phyloP scores from a whole-genome alignment of 2,888 invertebrate species.

The Campoplex nolae region DNA sequence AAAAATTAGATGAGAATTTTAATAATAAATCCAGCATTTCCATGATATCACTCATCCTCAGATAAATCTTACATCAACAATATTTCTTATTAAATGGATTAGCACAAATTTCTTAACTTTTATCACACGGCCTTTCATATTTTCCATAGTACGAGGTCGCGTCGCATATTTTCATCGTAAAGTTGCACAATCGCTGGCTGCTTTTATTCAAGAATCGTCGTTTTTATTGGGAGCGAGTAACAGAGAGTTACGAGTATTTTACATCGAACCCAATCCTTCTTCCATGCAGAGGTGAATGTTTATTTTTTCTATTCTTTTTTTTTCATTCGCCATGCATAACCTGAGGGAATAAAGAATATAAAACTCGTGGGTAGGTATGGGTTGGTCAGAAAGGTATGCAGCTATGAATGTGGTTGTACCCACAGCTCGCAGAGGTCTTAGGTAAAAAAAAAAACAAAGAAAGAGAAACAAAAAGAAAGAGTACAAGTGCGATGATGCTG shows the following conservation, averaged over 20 bases:
- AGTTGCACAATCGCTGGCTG: conserved; percentile 35
- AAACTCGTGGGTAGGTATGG: conserved; percentile 37
- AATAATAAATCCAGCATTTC: too few species aligned
- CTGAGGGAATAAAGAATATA: conserved; percentile 39
- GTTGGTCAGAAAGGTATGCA: conserved; percentile 53
- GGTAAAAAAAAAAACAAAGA: conserved; percentile 11
- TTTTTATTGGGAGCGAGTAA: not conserved
- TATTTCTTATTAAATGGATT: not conserved
- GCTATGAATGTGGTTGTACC: conserved; percentile 53
- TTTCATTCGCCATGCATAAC: conserved; percentile 4
- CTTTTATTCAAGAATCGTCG: conserved; percentile 18
- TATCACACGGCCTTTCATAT: not conserved
- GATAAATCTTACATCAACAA: too few species aligned
- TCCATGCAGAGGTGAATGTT: conserved; percentile 1
- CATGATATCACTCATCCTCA: not conserved
- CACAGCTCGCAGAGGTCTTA: conserved; percentile 15
- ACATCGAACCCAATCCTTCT: conserved; percentile 23
- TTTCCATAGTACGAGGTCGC: not conserved
- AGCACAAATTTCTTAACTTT: not conserved
- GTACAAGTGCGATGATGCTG: conserved; percentile 32
- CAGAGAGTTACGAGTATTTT: conserved; percentile 21
- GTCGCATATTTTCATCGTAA: conserved; percentile 23
- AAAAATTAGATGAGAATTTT: too few species aligned
- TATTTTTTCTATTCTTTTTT: conserved; percentile 13
- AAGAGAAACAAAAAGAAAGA: not conserved